These are phyloP conservation scores for Sebastes taczanowskii DNA, from an alignment of 2,797 vertebrate genomes.

Conservation along the genomic window DNA sequence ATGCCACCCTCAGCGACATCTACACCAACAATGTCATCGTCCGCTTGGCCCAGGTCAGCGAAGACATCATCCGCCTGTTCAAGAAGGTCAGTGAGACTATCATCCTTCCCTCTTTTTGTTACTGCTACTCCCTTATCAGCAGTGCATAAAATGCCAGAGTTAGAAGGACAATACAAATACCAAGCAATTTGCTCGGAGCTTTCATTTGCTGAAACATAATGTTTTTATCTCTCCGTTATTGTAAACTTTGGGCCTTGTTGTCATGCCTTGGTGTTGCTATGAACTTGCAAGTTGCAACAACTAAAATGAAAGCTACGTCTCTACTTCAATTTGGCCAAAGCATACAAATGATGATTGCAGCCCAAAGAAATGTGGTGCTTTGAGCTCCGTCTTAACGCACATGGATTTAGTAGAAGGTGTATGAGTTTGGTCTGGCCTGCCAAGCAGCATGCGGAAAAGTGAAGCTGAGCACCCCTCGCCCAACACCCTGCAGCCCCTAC, in stretches of 20 bases:
- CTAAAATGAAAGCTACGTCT: neutral
- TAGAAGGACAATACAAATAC: neutral
- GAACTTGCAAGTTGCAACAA: neutral
- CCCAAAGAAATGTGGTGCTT: neutral
- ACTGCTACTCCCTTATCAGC: neutral
- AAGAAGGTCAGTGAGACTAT: constrained; percentile 87
- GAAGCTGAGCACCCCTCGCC: constrained; percentile 5
- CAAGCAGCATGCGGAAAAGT: neutral
- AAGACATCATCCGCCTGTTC: constrained; percentile 97
- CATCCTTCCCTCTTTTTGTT: neutral
- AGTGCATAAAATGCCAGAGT: neutral
- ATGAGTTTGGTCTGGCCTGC: constrained; percentile 16
- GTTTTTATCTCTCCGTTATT: neutral
- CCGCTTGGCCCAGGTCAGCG: constrained; percentile 94
- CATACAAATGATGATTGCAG: neutral
- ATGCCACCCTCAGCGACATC: constrained; percentile 96
- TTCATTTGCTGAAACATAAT: neutral
- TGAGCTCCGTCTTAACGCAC: neutral
- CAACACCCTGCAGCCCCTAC: constrained; percentile 15
- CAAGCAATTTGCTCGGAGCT: neutral
- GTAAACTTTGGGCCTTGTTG: neutral
- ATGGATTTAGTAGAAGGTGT: neutral
- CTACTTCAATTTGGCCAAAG: neutral
- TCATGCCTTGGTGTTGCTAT: neutral
- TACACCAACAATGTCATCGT: constrained; percentile 98